phyloP scores from a whole-genome alignment of 2,888 invertebrate genomes.

The Apotomis turbidana region DNA sequence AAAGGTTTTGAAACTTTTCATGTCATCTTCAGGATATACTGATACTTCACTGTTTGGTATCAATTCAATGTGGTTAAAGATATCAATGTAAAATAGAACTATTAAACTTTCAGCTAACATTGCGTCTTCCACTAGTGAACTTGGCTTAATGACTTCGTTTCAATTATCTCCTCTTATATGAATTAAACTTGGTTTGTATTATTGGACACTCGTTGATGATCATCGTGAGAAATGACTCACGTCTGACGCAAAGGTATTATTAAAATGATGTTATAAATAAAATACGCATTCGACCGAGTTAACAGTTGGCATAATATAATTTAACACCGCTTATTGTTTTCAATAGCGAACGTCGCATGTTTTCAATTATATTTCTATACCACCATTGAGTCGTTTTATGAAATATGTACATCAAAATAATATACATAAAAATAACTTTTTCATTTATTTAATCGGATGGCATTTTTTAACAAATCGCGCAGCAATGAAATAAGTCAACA shows the following conservation, averaged over 20 bases:
- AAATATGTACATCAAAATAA: no score
- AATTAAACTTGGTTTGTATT: background rate
- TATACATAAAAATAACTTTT: no score
- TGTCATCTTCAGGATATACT: conserved; percentile 1
- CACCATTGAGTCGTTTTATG: no score
- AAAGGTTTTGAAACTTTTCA: background rate
- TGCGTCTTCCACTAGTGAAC: background rate
- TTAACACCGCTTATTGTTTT: no score
- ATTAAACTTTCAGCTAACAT: conserved; percentile 7
- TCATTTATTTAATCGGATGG: no score
- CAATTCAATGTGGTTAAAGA: background rate
- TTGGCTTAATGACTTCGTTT: background rate
- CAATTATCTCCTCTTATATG: background rate
- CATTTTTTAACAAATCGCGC: no score
- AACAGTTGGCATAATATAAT: no score
- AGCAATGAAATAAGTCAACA: no score
- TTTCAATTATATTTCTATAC: no score
- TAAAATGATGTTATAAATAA: background rate
- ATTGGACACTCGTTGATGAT: background rate
- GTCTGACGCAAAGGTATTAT: background rate
- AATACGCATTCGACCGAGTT: no score
- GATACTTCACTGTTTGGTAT: conserved; percentile 4
- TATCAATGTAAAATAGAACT: conserved; percentile 5
- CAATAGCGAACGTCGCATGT: no score
- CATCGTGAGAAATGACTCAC: background rate